Evolutionary conservation across 2,797 vertebrate genomes (phyloP).

Genomic region (Gobio occitaniae): DNA sequence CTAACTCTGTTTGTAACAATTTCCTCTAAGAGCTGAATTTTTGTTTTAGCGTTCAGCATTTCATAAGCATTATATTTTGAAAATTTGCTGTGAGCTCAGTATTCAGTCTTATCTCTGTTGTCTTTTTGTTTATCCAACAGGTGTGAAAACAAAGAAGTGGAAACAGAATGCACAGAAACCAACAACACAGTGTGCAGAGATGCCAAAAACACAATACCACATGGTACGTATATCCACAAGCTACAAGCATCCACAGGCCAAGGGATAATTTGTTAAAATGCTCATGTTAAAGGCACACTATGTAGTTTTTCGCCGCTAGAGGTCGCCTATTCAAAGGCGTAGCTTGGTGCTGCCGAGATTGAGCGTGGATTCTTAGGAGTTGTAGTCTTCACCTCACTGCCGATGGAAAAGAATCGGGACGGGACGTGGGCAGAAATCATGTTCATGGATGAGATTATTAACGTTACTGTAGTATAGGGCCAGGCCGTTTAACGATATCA

Average conservation of each 20-base stretch:
- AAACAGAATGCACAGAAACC: slow-evolving; percentile 54
- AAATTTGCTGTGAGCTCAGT: background rate
- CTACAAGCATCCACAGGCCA: background rate
- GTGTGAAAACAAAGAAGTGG: slow-evolving; percentile 54
- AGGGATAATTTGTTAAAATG: background rate
- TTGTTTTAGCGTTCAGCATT: background rate
- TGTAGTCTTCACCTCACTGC: too few relatives aligned
- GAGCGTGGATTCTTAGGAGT: too few relatives aligned
- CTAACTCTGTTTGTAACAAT: too few relatives aligned
- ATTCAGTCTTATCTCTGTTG: background rate
- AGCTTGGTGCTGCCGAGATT: too few relatives aligned
- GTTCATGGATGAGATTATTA: too few relatives aligned
- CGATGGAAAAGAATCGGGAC: too few relatives aligned
- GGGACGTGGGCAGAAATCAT: too few relatives aligned
- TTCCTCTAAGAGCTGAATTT: background rate
- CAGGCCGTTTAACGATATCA: too few relatives aligned
- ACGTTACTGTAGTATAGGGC: too few relatives aligned
- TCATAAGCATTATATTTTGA: background rate
- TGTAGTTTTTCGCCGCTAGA: too few relatives aligned
- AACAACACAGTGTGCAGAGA: slow-evolving; percentile 69
- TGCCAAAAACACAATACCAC: too few relatives aligned
- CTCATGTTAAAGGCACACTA: background rate
- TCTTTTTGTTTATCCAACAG: slow-evolving; percentile 59
- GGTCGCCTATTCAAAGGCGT: too few relatives aligned
- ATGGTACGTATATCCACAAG: background rate